Evolutionary conservation across 2,797 vertebrate genomes (phyloP).

Genomic region (Margarornis squamiger): DNA sequence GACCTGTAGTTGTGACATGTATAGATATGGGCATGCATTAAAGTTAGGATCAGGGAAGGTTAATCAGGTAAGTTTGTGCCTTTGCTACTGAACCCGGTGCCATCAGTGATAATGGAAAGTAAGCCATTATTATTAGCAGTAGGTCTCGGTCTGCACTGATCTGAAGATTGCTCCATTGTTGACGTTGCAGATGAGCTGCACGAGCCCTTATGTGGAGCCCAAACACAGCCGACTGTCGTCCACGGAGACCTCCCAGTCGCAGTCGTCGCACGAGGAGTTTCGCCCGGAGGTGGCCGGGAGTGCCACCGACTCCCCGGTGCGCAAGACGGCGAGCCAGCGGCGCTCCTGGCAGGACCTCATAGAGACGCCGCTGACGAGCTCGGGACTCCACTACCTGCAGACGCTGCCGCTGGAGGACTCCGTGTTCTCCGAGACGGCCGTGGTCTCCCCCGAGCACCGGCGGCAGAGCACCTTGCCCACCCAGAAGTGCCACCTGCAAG

Average conservation of each 20-base stretch:
- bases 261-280: conserved; percentile 96
- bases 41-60: neutral
- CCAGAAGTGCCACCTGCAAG: conserved; percentile 89
- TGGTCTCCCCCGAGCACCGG: conserved; percentile 89
- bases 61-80: neutral
- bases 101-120: accelerated
- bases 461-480: conserved; percentile 93
- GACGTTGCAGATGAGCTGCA: conserved; percentile 84
- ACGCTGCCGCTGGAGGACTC: conserved; percentile 96
- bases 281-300: conserved; percentile 88
- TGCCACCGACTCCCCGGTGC: conserved; percentile 87
- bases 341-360: conserved; percentile 99
- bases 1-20: neutral
- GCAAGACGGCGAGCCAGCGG: conserved; percentile 93
- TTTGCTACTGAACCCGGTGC: accelerated
- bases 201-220: conserved; percentile 89
- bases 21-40: neutral
- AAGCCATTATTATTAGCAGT: accelerated
- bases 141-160: accelerated
- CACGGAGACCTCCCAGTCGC: conserved; percentile 95
- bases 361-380: conserved; percentile 94
- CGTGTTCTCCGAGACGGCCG: conserved; percentile 88
- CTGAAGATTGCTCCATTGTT: neutral
- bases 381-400: conserved; percentile 96
- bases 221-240: conserved; percentile 94